Conservation (phyloP, 37 sponge, comb jelly and placozoan genomes). For the Hormiphora californensis region DNA sequence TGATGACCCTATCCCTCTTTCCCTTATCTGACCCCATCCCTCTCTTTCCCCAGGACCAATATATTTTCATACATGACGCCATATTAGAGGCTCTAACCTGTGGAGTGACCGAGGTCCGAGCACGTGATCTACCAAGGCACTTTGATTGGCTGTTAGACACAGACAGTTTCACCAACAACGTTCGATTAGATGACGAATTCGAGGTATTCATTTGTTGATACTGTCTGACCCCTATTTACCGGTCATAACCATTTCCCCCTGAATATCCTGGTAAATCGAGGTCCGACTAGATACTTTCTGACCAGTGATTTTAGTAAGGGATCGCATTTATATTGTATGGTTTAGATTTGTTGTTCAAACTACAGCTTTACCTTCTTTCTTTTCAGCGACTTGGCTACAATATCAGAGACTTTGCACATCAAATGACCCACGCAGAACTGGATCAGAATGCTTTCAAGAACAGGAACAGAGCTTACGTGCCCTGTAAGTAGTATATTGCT, state of each 20-base stretch:
- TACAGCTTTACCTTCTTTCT: background rate
- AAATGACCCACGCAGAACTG: background rate
- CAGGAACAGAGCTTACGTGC: background rate
- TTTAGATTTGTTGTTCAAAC: no score
- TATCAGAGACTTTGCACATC: constrained; percentile 1
- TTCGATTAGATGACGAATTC: constrained; percentile 22
- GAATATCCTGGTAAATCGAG: no score
- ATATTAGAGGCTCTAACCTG: constrained; percentile 80
- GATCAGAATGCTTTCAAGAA: constrained; percentile 35
- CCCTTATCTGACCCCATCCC: no score
- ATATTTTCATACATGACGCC: constrained; percentile 89
- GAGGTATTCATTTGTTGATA: no score
- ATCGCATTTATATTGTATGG: no score
- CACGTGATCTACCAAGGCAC: constrained; percentile 65
- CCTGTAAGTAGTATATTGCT: constrained; percentile 38
- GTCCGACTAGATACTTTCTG: no score
- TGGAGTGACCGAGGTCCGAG: constrained; percentile 75
- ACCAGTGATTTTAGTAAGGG: no score
- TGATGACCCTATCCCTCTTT: no score
- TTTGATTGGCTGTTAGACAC: constrained; percentile 58
- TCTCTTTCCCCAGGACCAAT: constrained; percentile 57
- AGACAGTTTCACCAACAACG: constrained; percentile 36
- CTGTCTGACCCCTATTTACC: no score
- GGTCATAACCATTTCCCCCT: no score
- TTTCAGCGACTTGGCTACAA: constrained; percentile 20